These are phyloP conservation scores for Orthosia gothica DNA, from an alignment of 2,888 invertebrate genomes.

Conservation along the genomic window DNA sequence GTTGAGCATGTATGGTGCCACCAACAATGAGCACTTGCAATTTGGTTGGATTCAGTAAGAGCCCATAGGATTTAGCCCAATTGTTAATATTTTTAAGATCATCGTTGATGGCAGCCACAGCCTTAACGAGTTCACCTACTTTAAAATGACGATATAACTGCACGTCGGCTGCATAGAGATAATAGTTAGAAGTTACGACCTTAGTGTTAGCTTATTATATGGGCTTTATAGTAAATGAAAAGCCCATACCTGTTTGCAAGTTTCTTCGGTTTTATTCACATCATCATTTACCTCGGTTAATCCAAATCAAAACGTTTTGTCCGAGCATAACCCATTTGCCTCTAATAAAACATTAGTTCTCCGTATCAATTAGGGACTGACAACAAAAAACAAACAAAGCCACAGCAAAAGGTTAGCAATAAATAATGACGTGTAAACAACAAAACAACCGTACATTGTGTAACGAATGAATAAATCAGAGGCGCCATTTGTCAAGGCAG, in stretches of 20 bases:
- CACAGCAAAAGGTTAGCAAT: constrained; percentile 51
- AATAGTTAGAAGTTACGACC: too few species aligned
- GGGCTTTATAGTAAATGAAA: too few species aligned
- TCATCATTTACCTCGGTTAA: background rate
- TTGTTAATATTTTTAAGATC: too few species aligned
- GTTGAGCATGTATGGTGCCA: too few species aligned
- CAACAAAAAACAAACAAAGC: constrained; percentile 23
- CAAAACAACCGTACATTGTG: constrained; percentile 54
- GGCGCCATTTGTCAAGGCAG: constrained; percentile 60
- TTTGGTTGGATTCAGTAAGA: too few species aligned
- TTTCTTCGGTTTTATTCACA: background rate
- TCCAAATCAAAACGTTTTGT: background rate
- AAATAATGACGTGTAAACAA: constrained; percentile 54
- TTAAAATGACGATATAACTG: too few species aligned
- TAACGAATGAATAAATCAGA: constrained; percentile 59
- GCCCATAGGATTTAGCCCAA: too few species aligned
- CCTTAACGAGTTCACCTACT: too few species aligned
- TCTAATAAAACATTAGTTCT: constrained; percentile 15
- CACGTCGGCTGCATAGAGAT: too few species aligned
- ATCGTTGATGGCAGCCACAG: too few species aligned
- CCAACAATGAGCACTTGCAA: too few species aligned
- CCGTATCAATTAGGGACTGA: constrained; percentile 33
- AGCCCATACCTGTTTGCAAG: background rate
- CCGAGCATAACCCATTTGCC: background rate
- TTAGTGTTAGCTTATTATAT: too few species aligned